Evolutionary conservation across 2,888 invertebrate genomes (phyloP).

Genomic region (Melanostoma scalare): DNA sequence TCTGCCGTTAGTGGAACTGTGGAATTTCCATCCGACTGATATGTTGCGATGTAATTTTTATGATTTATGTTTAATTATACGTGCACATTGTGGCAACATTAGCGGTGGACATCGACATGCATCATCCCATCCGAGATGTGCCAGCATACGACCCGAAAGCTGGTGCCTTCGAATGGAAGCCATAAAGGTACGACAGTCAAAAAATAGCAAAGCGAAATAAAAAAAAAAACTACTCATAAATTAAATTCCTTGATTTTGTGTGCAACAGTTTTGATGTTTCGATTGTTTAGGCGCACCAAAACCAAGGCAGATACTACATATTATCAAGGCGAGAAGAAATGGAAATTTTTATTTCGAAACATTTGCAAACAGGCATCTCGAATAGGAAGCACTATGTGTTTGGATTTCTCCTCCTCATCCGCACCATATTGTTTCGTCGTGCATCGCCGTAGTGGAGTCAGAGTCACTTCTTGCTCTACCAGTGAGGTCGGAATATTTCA

Average conservation of each 20-base stretch:
- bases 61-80: slow-evolving; percentile 73
- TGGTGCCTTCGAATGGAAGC: slow-evolving; percentile 21
- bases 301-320: slow-evolving; percentile 26
- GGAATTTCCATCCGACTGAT: slow-evolving; percentile 45
- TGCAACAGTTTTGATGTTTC: slow-evolving; percentile 36
- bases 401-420: background rate
- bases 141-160: slow-evolving; percentile 10
- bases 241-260: slow-evolving; percentile 59
- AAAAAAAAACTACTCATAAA: slow-evolving; percentile 55
- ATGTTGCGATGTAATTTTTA: slow-evolving; percentile 61
- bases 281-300: slow-evolving; percentile 24
- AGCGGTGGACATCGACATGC: slow-evolving; percentile 68
- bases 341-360: slow-evolving; percentile 64
- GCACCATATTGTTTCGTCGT: slow-evolving; percentile 17
- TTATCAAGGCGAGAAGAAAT: slow-evolving; percentile 68
- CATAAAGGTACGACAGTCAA: background rate
- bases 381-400: slow-evolving; percentile 51
- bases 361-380: slow-evolving; percentile 38
- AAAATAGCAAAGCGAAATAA: background rate
- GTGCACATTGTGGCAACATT: slow-evolving; percentile 63
- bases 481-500: slow-evolving; percentile 66
- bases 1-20: background rate
- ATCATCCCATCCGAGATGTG: slow-evolving; percentile 63
- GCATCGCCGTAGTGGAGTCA: slow-evolving; percentile 10
- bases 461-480: background rate